Evolutionary conservation across 2,888 invertebrate genomes (phyloP), one percentile per base, ranked within the genome.

Genomic region (Nematopogon swammerdamellus): DNA sequence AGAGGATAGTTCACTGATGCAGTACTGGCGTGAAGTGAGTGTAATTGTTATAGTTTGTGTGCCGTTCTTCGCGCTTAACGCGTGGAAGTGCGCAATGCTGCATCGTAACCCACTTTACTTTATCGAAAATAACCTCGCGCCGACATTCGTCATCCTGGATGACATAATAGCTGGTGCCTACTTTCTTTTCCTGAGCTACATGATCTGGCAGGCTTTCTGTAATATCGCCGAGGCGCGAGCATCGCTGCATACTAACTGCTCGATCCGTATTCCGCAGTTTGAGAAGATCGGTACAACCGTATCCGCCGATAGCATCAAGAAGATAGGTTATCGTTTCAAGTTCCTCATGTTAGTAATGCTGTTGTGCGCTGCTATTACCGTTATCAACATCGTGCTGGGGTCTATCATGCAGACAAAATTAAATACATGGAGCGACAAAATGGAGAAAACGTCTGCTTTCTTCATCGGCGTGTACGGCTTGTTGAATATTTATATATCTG

Each of bases 401-500:
- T 96, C 97, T 80, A 88, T 85, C 17, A 91, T 92, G 16, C 96
- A 97, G 70, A 95, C 94, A 0, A 91, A 92, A 56, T 95, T 95
- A 91, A 95, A 95, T n/a, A n/a, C n/a, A 66, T 96, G 95, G 95
- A 93, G 95, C 59, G 95, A 96, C 54, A 84, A 86, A 55, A 83
- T 97, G 53, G 93, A 97, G 71, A 88, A 95, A 67, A 93, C 96
- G 19, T 97, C 97, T n/a, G 97, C 96, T 49, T 93, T 99, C 70
- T 92, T 97, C 60, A 97, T 97, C 18, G 98, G 98, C 1, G 96
- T 97, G 10, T 98, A 97, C 71, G 98, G 97, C 50, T 98, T 99
- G 97, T 99, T 99, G 98, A 99, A 99, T 70, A 88, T 99, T 61
- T 99, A 99, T 69, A 97, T 97, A 48, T 88, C 97, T 67, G 91